Conservation (phyloP, 2,797 vertebrate species). For the Scleropages formosus region DNA sequence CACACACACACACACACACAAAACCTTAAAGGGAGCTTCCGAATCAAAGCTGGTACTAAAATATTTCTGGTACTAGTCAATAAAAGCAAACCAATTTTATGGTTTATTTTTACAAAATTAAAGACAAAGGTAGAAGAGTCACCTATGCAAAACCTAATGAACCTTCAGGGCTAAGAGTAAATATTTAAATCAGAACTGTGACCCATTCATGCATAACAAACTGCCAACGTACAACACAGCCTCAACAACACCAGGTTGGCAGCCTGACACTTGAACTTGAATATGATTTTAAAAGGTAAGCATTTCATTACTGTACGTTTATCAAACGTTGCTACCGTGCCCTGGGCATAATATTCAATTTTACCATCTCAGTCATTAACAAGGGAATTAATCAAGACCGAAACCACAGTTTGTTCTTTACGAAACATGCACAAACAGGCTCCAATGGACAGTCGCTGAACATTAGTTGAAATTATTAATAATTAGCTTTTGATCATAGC, state of each 20-base stretch:
- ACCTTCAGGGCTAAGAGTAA: neutral
- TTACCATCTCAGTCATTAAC: neutral
- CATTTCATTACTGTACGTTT: neutral
- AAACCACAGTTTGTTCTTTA: constrained; percentile 7
- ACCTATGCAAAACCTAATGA: neutral
- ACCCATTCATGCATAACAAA: constrained; percentile 1
- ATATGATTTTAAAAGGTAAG: neutral
- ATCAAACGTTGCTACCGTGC: too few species aligned
- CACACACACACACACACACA: neutral
- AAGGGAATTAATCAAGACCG: neutral
- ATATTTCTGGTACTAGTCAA: too few species aligned
- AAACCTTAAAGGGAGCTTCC: neutral
- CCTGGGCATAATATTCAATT: too few species aligned
- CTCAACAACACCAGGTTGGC: neutral
- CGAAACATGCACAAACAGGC: neutral
- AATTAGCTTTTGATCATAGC: neutral
- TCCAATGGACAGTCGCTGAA: neutral
- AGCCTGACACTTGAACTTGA: neutral
- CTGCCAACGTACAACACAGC: neutral
- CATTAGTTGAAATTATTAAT: neutral
- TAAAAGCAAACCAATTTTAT: too few species aligned
- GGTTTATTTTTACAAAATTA: neutral
- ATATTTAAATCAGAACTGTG: neutral
- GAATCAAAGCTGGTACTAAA: too few species aligned
- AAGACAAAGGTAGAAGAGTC: too few species aligned